Conservation (phyloP, 1,140 invertebrate genomes). For the Vanessa atalanta region DNA sequence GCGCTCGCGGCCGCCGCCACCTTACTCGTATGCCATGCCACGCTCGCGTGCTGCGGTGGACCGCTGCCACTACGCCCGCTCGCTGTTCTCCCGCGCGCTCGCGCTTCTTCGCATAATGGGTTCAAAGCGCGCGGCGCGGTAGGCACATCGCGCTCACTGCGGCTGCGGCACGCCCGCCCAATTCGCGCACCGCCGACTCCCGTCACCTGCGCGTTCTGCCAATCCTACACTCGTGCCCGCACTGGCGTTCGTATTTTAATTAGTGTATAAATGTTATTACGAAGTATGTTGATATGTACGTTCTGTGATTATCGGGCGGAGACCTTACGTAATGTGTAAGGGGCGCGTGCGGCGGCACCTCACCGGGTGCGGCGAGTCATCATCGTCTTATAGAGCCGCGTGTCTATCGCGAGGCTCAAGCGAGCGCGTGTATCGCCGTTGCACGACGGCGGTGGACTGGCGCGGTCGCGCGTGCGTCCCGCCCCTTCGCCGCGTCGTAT, state of each 20-base stretch:
- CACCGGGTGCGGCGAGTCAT: conserved; percentile 66
- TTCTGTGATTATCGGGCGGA: conserved; percentile 40
- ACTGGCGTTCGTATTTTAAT: conserved; percentile 37
- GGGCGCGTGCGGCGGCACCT: conserved; percentile 64
- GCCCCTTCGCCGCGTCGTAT: conserved; percentile 41
- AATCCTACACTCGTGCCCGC: conserved; percentile 32
- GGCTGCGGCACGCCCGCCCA: conserved; percentile 65
- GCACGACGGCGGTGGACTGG: conserved; percentile 64
- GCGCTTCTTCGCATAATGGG: conserved; percentile 53
- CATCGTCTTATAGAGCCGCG: conserved; percentile 60
- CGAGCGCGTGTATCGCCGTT: conserved; percentile 54
- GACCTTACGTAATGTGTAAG: conserved; percentile 67
- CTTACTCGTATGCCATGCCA: conserved; percentile 64
- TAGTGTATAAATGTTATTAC: conserved; percentile 19
- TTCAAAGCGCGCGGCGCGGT: conserved; percentile 50
- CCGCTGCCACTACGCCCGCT: conserved; percentile 52
- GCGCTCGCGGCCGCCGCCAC: conserved; percentile 66
- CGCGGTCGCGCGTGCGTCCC: conserved; percentile 52
- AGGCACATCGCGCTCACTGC: conserved; percentile 63
- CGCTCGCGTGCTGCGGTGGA: conserved; percentile 51
- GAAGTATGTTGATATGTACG: conserved; percentile 48
- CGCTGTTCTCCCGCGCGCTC: conserved; percentile 39
- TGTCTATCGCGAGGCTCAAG: conserved; percentile 50
- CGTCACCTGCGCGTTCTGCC: conserved; percentile 25
- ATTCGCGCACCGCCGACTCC: conserved; percentile 46